A percentile compares a stretch with the other conserved stretches of the same genome.
Evolutionary conservation across 2,888 invertebrate species (phyloP).

Genomic region (Drosophila testacea): DNA sequence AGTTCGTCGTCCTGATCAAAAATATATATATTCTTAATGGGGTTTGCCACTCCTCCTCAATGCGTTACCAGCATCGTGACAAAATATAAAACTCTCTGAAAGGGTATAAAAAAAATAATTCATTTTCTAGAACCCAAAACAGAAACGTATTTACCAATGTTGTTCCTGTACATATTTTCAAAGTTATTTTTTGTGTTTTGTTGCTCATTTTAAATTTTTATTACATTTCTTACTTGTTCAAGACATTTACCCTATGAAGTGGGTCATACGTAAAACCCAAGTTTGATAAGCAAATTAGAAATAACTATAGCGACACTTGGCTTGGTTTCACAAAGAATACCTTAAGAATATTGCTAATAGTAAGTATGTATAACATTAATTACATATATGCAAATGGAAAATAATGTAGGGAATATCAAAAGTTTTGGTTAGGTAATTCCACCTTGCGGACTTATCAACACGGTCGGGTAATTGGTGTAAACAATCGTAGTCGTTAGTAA

Average conservation of each 20-base stretch:
- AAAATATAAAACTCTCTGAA: too few species aligned
- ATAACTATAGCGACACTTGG: background rate
- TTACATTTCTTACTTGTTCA: background rate
- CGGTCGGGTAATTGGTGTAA: slow-evolving; percentile 38
- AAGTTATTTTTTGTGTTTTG: too few species aligned
- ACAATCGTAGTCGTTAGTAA: background rate
- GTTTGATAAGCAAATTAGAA: slow-evolving; percentile 6
- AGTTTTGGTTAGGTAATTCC: slow-evolving; percentile 30
- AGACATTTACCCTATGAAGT: background rate
- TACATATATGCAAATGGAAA: slow-evolving; percentile 5
- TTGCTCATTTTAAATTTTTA: background rate
- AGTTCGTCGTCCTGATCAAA: too few species aligned
- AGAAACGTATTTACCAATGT: too few species aligned
- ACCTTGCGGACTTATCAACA: slow-evolving; percentile 65
- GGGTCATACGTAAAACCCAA: background rate
- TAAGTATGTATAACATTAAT: slow-evolving; percentile 6
- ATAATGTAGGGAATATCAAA: slow-evolving; percentile 23
- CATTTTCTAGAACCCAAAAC: too few species aligned
- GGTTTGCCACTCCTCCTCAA: too few species aligned
- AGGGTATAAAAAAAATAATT: too few species aligned
- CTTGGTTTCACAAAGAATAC: background rate
- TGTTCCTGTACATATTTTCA: too few species aligned
- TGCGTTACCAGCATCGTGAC: too few species aligned
- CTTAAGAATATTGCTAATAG: background rate
- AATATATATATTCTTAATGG: too few species aligned